phyloP scores from a whole-genome alignment of 2,888 invertebrate genomes.

The Lycophotia porphyrea region DNA sequence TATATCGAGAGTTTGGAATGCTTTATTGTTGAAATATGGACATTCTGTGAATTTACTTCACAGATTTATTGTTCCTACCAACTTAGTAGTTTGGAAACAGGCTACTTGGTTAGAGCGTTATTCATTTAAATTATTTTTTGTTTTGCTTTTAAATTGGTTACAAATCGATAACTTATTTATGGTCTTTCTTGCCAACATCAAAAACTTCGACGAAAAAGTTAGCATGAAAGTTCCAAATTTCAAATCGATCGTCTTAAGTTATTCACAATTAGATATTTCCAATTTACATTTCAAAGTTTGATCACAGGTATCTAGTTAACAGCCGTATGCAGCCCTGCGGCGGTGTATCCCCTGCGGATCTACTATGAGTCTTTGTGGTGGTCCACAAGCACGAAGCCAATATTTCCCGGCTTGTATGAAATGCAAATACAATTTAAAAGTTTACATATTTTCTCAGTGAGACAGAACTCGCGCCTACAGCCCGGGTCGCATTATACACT shows the following conservation, averaged over 20 bases:
- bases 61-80: slow-evolving; percentile 55
- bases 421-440: slow-evolving; percentile 90
- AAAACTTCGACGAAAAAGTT: background rate
- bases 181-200: background rate
- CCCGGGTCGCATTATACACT: slow-evolving; percentile 62
- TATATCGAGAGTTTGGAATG: slow-evolving; percentile 70
- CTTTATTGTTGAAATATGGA: slow-evolving; percentile 71
- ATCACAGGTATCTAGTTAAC: slow-evolving; percentile 56
- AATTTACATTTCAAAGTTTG: slow-evolving; percentile 50
- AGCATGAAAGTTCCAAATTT: background rate
- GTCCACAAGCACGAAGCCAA: slow-evolving; percentile 82
- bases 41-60: slow-evolving; percentile 58
- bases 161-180: background rate
- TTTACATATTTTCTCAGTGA: slow-evolving; percentile 87
- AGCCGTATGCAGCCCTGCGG: slow-evolving; percentile 67
- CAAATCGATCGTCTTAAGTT: slow-evolving; percentile 12
- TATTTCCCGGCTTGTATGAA: slow-evolving; percentile 87
- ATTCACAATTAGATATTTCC: slow-evolving; percentile 45
- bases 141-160: background rate
- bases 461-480: slow-evolving; percentile 84
- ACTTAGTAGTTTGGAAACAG: slow-evolving; percentile 15
- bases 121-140: no score
- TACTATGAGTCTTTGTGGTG: slow-evolving; percentile 78
- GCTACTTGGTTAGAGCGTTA: background rate
- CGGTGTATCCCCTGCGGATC: slow-evolving; percentile 71